Conservation (phyloP, 2,113 vertebrate species). For the Hystrix brachyura region DNA sequence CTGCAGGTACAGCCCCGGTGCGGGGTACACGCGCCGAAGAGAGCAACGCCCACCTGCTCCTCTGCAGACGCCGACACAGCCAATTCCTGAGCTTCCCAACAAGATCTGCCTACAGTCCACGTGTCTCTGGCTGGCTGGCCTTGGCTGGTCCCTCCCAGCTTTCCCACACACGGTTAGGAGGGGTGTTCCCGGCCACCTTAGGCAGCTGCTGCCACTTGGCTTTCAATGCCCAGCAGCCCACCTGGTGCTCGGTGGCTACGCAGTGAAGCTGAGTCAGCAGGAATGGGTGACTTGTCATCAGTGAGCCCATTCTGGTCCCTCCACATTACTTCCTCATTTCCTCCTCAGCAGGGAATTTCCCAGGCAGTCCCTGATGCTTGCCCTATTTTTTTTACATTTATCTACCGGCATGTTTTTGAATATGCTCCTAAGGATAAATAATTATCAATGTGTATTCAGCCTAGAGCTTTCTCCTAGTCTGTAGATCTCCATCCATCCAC, state of each 20-base stretch:
- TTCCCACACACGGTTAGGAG: not conserved
- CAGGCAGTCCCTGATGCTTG: not conserved
- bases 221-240: not conserved
- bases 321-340: not conserved
- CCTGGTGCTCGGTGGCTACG: not conserved
- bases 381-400: conserved; percentile 10
- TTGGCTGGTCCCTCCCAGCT: not conserved
- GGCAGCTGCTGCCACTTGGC: not conserved
- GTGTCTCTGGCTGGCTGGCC: not conserved
- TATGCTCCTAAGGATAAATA: not conserved
- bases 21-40: not conserved
- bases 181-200: not conserved
- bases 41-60: not conserved
- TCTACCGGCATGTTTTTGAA: not conserved
- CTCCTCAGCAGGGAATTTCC: not conserved
- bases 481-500: not conserved
- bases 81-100: not conserved
- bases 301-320: not conserved
- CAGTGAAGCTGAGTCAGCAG: not conserved
- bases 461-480: conserved; percentile 10
- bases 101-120: not conserved
- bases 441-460: not conserved
- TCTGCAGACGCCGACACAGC: not conserved
- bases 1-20: not conserved
- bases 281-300: not conserved